Percentiles rank a stretch among this genome's conserved stretches.
These are phyloP conservation scores for cat (Felis catus) DNA, from an alignment of 2,113 vertebrate genomes.

Conservation along the genomic window DNA sequence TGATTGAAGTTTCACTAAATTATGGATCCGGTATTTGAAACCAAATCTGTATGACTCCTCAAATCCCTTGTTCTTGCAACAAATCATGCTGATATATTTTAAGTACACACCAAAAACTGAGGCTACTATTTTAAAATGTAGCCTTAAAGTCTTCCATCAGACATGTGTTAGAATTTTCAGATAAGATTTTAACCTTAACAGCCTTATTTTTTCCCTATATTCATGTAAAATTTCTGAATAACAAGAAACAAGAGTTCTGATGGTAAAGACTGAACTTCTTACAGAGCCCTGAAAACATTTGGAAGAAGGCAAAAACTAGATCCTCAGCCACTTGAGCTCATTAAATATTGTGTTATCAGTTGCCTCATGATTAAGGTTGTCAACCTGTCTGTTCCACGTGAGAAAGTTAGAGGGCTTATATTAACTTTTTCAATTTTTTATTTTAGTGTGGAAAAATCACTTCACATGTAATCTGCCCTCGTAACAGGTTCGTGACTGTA, in stretches of 20 bases:
- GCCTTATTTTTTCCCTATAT: neutral
- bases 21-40: neutral
- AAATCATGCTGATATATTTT: neutral
- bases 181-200: neutral
- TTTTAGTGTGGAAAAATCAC: neutral
- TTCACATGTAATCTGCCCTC: neutral
- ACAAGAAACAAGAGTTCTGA: constrained; percentile 26
- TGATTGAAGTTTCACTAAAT: neutral
- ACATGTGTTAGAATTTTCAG: neutral
- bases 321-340: neutral
- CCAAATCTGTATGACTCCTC: neutral
- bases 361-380: neutral
- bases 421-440: neutral
- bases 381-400: neutral
- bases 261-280: neutral
- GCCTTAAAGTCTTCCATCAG: neutral
- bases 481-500: neutral
- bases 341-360: neutral
- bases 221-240: neutral
- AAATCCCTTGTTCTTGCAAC: neutral
- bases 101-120: neutral
- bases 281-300: neutral
- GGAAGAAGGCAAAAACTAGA: neutral
- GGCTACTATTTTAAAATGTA: neutral
- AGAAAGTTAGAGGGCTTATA: neutral